Base-by-base conservation (phyloP, 2,113 vertebrate genomes). In the Oryzias melastigma region DNA sequence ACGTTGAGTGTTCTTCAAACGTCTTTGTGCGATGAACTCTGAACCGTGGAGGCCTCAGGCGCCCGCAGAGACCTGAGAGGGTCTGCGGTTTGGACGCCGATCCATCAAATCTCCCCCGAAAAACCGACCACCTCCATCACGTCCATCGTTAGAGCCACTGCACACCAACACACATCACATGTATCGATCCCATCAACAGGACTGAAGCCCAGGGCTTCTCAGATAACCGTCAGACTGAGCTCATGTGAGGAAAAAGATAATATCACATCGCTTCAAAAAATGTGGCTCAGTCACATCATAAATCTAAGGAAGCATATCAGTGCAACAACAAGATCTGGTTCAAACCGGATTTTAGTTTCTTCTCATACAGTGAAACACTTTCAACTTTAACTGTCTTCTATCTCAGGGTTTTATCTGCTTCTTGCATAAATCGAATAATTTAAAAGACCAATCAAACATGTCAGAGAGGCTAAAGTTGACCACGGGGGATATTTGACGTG, bases 91-190 rank as follows among this genome's bases (percentile, higher is more conserved):
- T 76, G 75, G 73, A 69, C 76, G 78, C 43, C 62, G 62, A 74
- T 87, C 80, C 62, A 65, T 87, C 82, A 78, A 68, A 69, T 62
- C 74, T 63, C 6, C 62, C 85, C 85, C 68, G 68, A 63, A 74
- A 41, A 81, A 71, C 69, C 47, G 42, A 35, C 56, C 49, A 43
- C 56, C 46, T 48, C 62, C 47, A 50, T 51, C 68, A 61, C 61
- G 71, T 65, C 5, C 27, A 15, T 47, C 65, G 54, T 59, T 76
- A 57, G 57, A 65, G 67, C 41, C 18, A 15, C 62, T 71, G 54
- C 71, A 72, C 49, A 65, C 54, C 18, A 48, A 72, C 68, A 77
- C 62, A 78, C 70, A 82, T 83, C 76, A 79, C 52, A 78, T 52
- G 44, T 68, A 85, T 82, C 43, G 82, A 85, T 85, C 69, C 43